Evolutionary conservation across 2,113 vertebrate species (phyloP), one percentile per base, ranked within the genome.

Genomic region (Takifugu flavidus): DNA sequence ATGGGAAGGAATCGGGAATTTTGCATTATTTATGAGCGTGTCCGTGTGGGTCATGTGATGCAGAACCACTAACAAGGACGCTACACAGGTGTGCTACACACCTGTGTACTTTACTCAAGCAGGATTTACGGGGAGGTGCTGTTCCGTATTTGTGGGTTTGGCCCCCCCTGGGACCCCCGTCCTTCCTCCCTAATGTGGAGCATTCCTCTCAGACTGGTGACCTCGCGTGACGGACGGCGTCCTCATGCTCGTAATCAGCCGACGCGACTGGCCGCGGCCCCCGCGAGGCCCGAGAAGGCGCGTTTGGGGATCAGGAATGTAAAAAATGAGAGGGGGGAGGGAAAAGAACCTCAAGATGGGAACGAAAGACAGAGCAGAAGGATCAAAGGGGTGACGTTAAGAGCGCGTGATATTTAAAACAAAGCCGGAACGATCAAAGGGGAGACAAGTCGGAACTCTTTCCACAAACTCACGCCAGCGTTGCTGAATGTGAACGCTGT

Each of bases 141-240:
- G 58, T 69, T 67, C 62, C 54, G 31, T 51, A 46, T 44, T 53
- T 59, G 65, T 56, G 67, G 70, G 57, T 71, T 75, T 65, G 15
- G 26, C 56, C 49, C 78, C 82, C 71, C 75, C 13, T 0, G 67
- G 77, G 78, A 77, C 63, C 4, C 5, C 49, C 52, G 45, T 55
- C 43, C 44, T 13, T n/a, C 25, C 13, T 13, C 51, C 25, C 64
- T 78, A 80, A 88, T 82, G 80, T 28, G 58, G 51, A 74, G 59
- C 80, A 86, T 89, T 87, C 82, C 82, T 77, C 62, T 51, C 71
- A 72, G 34, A 76, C 77, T 74, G 66, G 75, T 79, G 83, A 82
- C 65, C 75, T 69, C 53, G 39, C 52, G 71, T 84, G 86, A 88
- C 62, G 75, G 75, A 89, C 79, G 70, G 74, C 64, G 79, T 81